Conservation (phyloP, 2,888 invertebrate genomes). For the Pantelozetes paolii region DNA sequence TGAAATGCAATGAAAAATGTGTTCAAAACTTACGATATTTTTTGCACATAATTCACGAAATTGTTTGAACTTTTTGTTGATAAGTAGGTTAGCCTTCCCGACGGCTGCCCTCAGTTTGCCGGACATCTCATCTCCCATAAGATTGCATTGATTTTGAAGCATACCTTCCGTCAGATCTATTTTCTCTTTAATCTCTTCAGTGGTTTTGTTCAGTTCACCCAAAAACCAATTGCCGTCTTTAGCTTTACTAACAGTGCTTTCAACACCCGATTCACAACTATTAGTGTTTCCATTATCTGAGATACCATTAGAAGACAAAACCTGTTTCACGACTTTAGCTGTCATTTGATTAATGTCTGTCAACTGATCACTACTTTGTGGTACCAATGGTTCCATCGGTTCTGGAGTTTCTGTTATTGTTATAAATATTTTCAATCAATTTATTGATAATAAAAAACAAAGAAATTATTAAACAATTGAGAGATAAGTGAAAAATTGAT, state of each 20-base stretch:
- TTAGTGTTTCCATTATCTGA: not conserved
- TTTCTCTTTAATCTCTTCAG: conserved; percentile 41
- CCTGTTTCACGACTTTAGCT: not conserved
- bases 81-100: conserved; percentile 82
- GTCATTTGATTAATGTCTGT: not conserved
- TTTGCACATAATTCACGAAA: conserved; percentile 73
- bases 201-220: conserved; percentile 49
- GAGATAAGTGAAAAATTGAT: not conserved
- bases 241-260: conserved; percentile 51
- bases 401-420: not conserved
- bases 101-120: conserved; percentile 80
- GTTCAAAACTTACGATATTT: conserved; percentile 59
- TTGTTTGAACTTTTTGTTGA: conserved; percentile 90
- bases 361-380: not conserved
- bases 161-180: conserved; percentile 39
- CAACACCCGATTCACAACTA: not conserved
- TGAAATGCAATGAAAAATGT: conserved; percentile 34
- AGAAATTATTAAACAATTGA: not conserved
- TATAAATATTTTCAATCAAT: no score
- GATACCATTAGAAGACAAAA: not conserved
- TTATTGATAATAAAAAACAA: not conserved
- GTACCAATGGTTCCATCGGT: not conserved
- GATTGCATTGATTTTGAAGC: conserved; percentile 17
- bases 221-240: conserved; percentile 76
- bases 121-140: conserved; percentile 68